Evolutionary conservation across 2,113 vertebrate species (phyloP).

Genomic region (Oryzias javanicus): DNA sequence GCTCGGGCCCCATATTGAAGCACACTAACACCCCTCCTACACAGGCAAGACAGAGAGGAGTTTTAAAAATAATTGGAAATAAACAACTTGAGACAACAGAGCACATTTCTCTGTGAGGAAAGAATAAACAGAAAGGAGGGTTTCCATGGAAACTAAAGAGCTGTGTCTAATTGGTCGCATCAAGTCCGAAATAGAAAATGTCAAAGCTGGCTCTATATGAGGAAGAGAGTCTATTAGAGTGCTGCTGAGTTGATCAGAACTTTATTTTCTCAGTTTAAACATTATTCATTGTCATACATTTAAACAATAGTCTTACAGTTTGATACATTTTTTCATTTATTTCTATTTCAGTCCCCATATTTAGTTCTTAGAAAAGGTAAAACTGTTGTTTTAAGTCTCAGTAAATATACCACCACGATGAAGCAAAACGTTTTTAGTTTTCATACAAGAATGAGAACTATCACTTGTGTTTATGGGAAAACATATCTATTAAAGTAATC

Average conservation of each 20-base stretch:
- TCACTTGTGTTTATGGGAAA: no score
- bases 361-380: no score
- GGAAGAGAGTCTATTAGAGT: background rate
- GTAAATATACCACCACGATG: no score
- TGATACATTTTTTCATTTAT: background rate
- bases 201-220: background rate
- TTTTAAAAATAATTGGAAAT: slow-evolving; percentile 54
- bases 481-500: no score
- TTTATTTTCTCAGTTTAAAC: background rate
- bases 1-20: slow-evolving; percentile 15
- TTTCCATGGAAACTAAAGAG: slow-evolving; percentile 75
- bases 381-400: no score
- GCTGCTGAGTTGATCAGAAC: background rate
- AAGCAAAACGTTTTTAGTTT: no score
- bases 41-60: slow-evolving; percentile 40
- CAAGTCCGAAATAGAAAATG: slow-evolving; percentile 43
- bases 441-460: no score
- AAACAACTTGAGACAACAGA: slow-evolving; percentile 21
- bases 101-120: slow-evolving; percentile 37
- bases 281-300: background rate
- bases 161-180: slow-evolving; percentile 61
- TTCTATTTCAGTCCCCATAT: no score
- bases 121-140: slow-evolving; percentile 45
- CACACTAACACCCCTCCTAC: slow-evolving; percentile 54
- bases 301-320: background rate